Conservation (phyloP, 2,888 invertebrate genomes). For the Spisula subtruncata region DNA sequence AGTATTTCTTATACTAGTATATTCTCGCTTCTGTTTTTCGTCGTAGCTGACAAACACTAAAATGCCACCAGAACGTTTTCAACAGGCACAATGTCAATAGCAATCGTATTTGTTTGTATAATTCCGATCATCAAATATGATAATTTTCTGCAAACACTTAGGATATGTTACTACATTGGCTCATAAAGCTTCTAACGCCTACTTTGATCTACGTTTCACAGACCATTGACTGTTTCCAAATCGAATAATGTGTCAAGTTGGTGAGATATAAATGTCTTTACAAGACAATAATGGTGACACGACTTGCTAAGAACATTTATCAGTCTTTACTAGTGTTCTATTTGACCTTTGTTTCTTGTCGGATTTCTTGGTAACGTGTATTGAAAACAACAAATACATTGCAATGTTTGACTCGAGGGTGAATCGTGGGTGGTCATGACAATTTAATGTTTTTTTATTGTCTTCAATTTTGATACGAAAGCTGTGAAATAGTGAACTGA, state of each 20-base stretch:
- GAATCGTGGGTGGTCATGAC: background rate
- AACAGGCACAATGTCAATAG: constrained; percentile 13
- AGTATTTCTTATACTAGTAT: background rate
- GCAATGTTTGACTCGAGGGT: background rate
- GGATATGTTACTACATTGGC: background rate
- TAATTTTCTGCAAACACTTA: background rate
- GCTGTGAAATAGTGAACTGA: too few relatives aligned
- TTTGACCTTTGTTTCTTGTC: background rate
- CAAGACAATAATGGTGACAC: background rate
- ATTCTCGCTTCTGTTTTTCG: background rate
- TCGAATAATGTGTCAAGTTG: constrained; percentile 8
- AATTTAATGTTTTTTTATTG: background rate
- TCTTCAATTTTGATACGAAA: too few relatives aligned
- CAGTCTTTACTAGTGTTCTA: background rate
- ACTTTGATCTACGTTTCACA: constrained; percentile 7
- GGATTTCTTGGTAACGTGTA: background rate
- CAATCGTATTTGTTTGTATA: constrained; percentile 6
- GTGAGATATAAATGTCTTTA: background rate
- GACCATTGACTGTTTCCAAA: background rate
- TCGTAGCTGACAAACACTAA: background rate
- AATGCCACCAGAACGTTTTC: background rate
- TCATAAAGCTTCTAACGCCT: background rate
- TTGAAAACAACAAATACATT: background rate
- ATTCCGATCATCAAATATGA: constrained; percentile 5
- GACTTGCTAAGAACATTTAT: constrained; percentile 6